These are phyloP conservation scores for Sphaerolaimus hirsutus DNA, from an alignment of 2,888 invertebrate genomes.

Conservation along the genomic window DNA sequence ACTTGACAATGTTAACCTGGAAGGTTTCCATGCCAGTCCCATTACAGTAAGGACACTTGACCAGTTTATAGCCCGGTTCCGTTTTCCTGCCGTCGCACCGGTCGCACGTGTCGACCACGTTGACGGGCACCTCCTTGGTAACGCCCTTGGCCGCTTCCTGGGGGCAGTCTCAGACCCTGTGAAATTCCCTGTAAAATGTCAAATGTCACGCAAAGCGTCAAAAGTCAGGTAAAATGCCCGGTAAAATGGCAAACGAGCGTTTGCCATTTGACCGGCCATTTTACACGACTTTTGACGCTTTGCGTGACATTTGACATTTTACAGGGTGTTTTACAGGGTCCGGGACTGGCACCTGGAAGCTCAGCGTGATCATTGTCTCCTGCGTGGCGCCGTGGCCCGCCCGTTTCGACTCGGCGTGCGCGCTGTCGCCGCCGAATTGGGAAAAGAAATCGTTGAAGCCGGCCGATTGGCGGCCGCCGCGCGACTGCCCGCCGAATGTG, in stretches of 20 bases:
- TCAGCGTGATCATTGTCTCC: background rate
- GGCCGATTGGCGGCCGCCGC: background rate
- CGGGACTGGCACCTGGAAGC: background rate
- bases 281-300: background rate
- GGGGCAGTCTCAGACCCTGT: constrained; percentile 53
- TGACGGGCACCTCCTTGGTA: constrained; percentile 70
- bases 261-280: too few species aligned
- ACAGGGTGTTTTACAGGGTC: background rate
- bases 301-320: background rate
- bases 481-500: background rate
- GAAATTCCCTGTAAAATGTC: background rate
- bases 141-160: constrained; percentile 62
- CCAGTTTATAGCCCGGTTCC: constrained; percentile 67
- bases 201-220: background rate
- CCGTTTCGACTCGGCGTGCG: background rate
- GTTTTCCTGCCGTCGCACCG: constrained; percentile 53
- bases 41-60: constrained; percentile 69
- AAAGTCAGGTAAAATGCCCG: too few species aligned
- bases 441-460: background rate
- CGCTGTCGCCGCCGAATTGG: background rate
- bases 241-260: too few species aligned
- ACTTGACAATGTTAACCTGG: too few species aligned
- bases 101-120: constrained; percentile 70
- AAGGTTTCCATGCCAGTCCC: constrained; percentile 60
- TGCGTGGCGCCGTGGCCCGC: background rate